A percentile compares a stretch with the other conserved stretches of the same genome.
These are phyloP conservation scores for Corythucha ciliata DNA, from an alignment of 2,888 invertebrate species.

Conservation along the genomic window DNA sequence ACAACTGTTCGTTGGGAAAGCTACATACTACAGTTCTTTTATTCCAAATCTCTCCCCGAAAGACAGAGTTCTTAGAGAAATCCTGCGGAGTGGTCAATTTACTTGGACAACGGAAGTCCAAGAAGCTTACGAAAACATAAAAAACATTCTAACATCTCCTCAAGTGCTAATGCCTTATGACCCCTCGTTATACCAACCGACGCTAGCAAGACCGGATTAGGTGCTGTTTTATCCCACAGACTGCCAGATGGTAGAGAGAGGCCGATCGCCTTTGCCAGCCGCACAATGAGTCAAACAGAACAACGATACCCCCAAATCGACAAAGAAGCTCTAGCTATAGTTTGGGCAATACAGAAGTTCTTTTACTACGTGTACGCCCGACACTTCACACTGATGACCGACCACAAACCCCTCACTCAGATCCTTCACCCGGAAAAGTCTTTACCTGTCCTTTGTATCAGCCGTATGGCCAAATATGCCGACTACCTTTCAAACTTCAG, in stretches of 20 bases:
- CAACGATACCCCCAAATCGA: slow-evolving; percentile 37
- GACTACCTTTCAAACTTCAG: slow-evolving; percentile 12
- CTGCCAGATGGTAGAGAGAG: slow-evolving; percentile 38
- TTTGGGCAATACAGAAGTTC: slow-evolving; percentile 35
- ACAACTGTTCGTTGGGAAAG: slow-evolving; percentile 7
- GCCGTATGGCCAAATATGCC: slow-evolving; percentile 12
- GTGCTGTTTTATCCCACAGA: slow-evolving; percentile 37
- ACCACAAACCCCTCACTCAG: slow-evolving; percentile 38
- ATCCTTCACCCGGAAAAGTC: slow-evolving; percentile 30
- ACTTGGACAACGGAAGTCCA: slow-evolving; percentile 33
- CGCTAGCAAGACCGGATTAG: slow-evolving; percentile 29
- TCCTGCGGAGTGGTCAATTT: slow-evolving; percentile 27
- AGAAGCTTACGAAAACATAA: slow-evolving; percentile 34
- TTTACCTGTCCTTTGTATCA: slow-evolving; percentile 11
- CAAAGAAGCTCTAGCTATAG: slow-evolving; percentile 37
- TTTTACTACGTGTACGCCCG: slow-evolving; percentile 41
- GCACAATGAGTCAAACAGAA: slow-evolving; percentile 37
- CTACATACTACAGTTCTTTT: slow-evolving; percentile 7
- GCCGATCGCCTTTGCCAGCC: slow-evolving; percentile 40
- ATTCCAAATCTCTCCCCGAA: slow-evolving; percentile 1
- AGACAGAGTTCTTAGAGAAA: slow-evolving; percentile 13
- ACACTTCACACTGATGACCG: slow-evolving; percentile 40
- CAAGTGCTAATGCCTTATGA: slow-evolving; percentile 33
- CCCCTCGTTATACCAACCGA: slow-evolving; percentile 36
- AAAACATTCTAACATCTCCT: slow-evolving; percentile 30